Base-by-base conservation (phyloP, 1,140 invertebrate genomes). In the Cotesia typhae region DNA sequence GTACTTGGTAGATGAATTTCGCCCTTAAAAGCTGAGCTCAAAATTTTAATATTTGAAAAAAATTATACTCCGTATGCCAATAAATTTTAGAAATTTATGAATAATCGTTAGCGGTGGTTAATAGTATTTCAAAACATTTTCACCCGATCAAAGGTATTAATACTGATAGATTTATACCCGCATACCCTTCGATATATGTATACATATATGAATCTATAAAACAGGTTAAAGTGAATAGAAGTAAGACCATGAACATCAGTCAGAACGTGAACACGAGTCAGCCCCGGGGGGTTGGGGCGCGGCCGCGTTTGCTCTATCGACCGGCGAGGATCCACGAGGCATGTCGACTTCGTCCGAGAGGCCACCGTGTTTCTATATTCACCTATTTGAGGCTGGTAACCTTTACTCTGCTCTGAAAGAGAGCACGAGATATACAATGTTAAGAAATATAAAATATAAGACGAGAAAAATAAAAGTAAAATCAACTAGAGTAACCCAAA, bases 251-350 rank as follows among this genome's bases (percentile, higher is more conserved):
- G 59, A 63, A 67, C 20, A 66, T 17, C 68, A 55, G 72, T 71
- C 17, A 59, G 67, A 37, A 51, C 6, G 41, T 28, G 72, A 63
- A 67, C 47, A 35, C 55, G 36, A 65, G 47, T 14, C 55, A 72
- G 57, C 80, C 80, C 81, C 80, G 75, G 76, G 83, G 84, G 85
- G 84, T 86, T 85, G 84, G 85, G 85, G 85, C 83, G 85, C 85
- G 85, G 85, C 82, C 84, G 85, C 86, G 84, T 87, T 87, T 86
- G 85, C 85, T 86, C 85, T 87, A 87, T 87, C 85, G 85, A 87
- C 85, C 85, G 83, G 83, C 85, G 85, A 87, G 81, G 76, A 79
- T 78, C 71, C 80, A 79, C 85, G 85, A 85, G 80, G 78, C 74
- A 79, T 74, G 75, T 81, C 85, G 85, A 86, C 67, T 76, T 71